Base-by-base conservation (phyloP, 2,113 vertebrate genomes). In the Ptilonorhynchus violaceus region DNA sequence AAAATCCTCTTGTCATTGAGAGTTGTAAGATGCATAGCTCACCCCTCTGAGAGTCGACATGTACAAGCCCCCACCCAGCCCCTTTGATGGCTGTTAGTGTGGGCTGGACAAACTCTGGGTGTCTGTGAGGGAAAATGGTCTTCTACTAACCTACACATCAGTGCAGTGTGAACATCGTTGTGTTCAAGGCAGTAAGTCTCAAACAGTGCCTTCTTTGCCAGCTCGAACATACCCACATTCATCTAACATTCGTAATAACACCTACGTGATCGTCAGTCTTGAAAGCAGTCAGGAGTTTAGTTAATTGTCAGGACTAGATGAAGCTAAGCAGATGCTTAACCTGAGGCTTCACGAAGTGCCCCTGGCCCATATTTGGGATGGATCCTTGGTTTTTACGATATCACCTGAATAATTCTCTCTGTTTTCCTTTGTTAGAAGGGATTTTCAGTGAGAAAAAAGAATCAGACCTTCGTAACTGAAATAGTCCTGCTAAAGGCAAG, bases 1-100 rank as follows among this genome's bases (percentile, higher is more conserved):
- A 68, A 93, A 93, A 95, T 91, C 88, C 73, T 76, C 68, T 92
- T 91, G 90, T 72, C 66, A 52, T 25, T 89, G 77, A 89, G 72
- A 91, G 52, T 39, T 88, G 50, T 46, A 73, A 80, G 67, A 76
- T 55, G 46, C 73, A 69, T 24, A 59, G 53, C 73, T 87, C 77
- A 74, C n/a, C 16, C 46, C 20, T 69, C 50, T 0, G 1, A 81
- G 42, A 85, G 55, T 64, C 10, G 1, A 15, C 47, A 78, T 77
- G 64, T 56, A 35, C 52, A 35, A 39, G 60, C 7, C 8, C 33
- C 24, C 53, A 64, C 37, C 50, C 10, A 77, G 50, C 27, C 63
- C 30, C 33, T 92, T 59, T 8, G 5, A 60, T 0, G 10, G 41
- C 41, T 58, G 17, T 6, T 63, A 50, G 33, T 0, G 0, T 64